Conservation (phyloP, 2,797 vertebrate species). For the Eleutherodactylus coqui region DNA sequence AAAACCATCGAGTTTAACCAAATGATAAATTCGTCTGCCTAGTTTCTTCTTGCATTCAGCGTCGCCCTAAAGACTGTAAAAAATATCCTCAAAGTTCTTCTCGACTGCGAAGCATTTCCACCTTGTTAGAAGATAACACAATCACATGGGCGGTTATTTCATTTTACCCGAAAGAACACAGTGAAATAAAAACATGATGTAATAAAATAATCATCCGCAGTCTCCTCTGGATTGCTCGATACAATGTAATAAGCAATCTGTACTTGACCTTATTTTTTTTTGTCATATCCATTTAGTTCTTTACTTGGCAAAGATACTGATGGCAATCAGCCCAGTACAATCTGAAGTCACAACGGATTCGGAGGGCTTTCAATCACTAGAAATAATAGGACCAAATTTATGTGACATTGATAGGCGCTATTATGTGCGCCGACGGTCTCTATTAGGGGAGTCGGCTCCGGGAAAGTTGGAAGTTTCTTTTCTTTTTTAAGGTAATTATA, state of each 20-base stretch:
- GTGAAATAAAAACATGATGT: slow-evolving; percentile 28
- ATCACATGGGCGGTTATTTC: slow-evolving; percentile 27
- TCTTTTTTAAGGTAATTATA: neutral
- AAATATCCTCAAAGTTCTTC: neutral
- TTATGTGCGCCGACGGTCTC: slow-evolving; percentile 5
- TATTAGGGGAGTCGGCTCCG: too few species aligned
- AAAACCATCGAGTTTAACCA: neutral
- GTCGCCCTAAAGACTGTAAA: neutral
- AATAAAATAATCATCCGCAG: slow-evolving; percentile 27
- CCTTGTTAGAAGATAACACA: slow-evolving; percentile 20
- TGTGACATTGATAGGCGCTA: slow-evolving; percentile 35
- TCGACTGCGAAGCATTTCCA: neutral
- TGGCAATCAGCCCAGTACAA: slow-evolving; percentile 58
- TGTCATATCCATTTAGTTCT: slow-evolving; percentile 51
- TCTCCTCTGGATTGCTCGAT: slow-evolving; percentile 10
- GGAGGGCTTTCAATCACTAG: slow-evolving; percentile 43
- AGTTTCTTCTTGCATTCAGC: neutral
- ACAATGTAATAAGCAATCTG: slow-evolving; percentile 29
- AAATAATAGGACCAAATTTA: slow-evolving; percentile 50
- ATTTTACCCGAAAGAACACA: slow-evolving; percentile 28
- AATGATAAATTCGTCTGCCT: neutral
- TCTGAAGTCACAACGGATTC: slow-evolving; percentile 54
- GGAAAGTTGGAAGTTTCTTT: neutral
- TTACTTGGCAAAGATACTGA: slow-evolving; percentile 44
- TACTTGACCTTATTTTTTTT: slow-evolving; percentile 38